Evolutionary conservation across 2,888 invertebrate genomes (phyloP), one percentile per base, ranked within the genome.

Genomic region (Tolmerus cingulatus): DNA sequence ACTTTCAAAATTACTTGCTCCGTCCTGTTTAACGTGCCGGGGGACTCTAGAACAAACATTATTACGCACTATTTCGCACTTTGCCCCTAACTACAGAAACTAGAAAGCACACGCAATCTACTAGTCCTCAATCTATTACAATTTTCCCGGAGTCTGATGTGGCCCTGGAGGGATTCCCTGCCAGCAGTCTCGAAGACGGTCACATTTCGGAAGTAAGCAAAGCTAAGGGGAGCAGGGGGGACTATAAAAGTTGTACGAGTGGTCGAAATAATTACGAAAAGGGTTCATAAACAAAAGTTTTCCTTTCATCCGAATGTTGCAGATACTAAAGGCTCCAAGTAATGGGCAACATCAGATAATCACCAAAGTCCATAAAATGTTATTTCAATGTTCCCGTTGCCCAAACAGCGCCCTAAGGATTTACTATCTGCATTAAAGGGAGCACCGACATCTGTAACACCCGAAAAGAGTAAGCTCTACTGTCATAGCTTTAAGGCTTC

Each of bases 201-300:
- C 66, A 27, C 66, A 27, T 66, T 66, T 66, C 14, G 23, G 12
- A 66, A 66, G 12, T 66, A 66, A 66, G 23, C 66, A 23, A 27
- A 66, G 66, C 66, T 23, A 66, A 66, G 12, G 66, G 66, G 66
- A 66, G 66, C 23, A 66, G 27, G 66, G 37, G 16, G 16, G n/a
- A 40, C 34, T 16, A 37, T 76, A 76, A 76, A 37, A 76, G 76
- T 16, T 76, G 34, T 76, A 76, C 23, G 76, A 34, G 76, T 76
- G 76, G 34, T 34, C 37, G 34, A 40, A 40, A 40, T 76, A 37
- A 76, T 76, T 40, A 76, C 76, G n/a, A 40, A 76, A 76, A 40
- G 34, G 76, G 37, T 76, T 76, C 76, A 76, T 76, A 76, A 76
- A 76, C 76, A 76, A 76, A 76, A 76, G 37, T 76, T 76, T 34